phyloP scores from a whole-genome alignment of 2,888 invertebrate genomes.

The Hipparchia sbordonii region DNA sequence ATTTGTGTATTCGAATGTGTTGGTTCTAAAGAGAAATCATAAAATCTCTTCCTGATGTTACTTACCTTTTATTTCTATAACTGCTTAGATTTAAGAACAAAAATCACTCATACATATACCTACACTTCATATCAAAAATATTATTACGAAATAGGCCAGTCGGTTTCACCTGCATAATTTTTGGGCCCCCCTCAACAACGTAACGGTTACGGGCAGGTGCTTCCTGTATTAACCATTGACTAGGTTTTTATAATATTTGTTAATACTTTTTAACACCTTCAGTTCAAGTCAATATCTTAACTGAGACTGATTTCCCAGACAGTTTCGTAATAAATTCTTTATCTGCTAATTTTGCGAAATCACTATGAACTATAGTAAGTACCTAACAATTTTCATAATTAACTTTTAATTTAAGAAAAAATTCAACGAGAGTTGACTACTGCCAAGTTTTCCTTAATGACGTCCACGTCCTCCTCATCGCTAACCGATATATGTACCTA shows the following conservation, averaged over 20 bases:
- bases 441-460: too few relatives aligned
- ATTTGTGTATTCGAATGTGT: too few relatives aligned
- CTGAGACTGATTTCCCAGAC: too few relatives aligned
- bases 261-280: neutral
- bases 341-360: neutral
- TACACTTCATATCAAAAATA: neutral
- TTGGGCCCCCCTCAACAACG: slow-evolving; percentile 11
- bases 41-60: too few relatives aligned
- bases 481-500: neutral
- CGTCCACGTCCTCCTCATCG: too few relatives aligned
- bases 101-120: neutral
- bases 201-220: slow-evolving; percentile 14
- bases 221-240: slow-evolving; percentile 8
- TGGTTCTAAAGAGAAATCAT: too few relatives aligned
- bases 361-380: neutral
- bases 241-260: neutral
- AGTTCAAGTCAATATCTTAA: too few relatives aligned
- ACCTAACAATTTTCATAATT: too few relatives aligned
- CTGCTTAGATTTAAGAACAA: neutral
- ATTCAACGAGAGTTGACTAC: neutral
- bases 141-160: slow-evolving; percentile 3
- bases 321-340: too few relatives aligned
- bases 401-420: neutral
- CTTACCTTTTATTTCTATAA: neutral
- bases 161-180: slow-evolving; percentile 14